These are phyloP conservation scores for Proteles cristata DNA, from an alignment of 2,113 vertebrate genomes.

Conservation along the genomic window DNA sequence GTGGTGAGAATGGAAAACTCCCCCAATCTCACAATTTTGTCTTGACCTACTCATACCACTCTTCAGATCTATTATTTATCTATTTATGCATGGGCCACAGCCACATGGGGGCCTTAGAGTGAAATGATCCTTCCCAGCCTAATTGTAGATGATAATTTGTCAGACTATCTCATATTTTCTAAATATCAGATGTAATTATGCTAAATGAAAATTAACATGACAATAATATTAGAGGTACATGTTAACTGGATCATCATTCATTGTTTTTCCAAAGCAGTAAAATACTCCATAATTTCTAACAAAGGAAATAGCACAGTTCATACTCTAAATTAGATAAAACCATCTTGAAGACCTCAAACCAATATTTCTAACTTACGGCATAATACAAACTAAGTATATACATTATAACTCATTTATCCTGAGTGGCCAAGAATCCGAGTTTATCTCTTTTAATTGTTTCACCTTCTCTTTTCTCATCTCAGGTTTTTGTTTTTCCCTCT, in stretches of 20 bases:
- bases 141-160: neutral
- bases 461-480: neutral
- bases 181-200: constrained; percentile 8
- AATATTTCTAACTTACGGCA: neutral
- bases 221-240: neutral
- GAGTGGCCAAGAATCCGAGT: neutral
- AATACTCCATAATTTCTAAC: neutral
- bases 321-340: constrained; percentile 3
- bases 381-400: neutral
- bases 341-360: constrained; percentile 20
- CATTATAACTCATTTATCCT: constrained; percentile 9
- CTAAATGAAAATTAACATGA: neutral
- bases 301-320: constrained; percentile 19
- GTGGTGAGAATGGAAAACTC: neutral
- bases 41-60: neutral
- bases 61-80: neutral
- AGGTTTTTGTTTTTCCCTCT: too few relatives aligned
- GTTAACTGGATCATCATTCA: neutral
- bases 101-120: neutral
- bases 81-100: neutral
- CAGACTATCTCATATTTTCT: neutral
- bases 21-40: neutral
- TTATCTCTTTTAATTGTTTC: neutral
- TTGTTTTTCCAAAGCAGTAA: constrained; percentile 36
- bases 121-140: neutral